Conservation (phyloP, 2,113 vertebrate genomes). For the Eurypyga helias region DNA sequence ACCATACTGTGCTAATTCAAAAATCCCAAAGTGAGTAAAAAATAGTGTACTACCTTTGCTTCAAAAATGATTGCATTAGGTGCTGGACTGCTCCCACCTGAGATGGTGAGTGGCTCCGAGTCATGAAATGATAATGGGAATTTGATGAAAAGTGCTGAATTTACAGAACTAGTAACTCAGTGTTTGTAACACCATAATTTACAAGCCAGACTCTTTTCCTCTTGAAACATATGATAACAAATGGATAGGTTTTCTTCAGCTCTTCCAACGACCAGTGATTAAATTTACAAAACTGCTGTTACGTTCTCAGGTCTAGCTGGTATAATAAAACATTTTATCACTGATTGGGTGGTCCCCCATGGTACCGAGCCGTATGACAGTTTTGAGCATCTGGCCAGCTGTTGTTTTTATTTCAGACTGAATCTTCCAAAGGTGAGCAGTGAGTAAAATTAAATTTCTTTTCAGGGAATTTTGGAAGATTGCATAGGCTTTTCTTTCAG, state of each 20-base stretch:
- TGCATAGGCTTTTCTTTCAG: background rate
- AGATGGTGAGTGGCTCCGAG: background rate
- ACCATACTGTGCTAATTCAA: background rate
- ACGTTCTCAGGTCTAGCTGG: background rate
- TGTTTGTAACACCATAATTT: background rate
- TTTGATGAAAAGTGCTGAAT: background rate
- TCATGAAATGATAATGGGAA: background rate
- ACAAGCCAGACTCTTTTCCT: background rate
- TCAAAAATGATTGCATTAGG: background rate
- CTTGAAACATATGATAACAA: background rate
- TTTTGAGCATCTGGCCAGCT: background rate
- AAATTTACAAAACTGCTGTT: constrained; percentile 13
- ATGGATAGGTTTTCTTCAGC: background rate
- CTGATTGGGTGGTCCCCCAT: background rate
- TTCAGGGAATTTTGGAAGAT: background rate
- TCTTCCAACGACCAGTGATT: background rate
- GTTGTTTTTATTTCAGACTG: background rate
- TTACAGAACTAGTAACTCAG: background rate
- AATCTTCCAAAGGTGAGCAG: background rate
- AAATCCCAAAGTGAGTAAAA: background rate
- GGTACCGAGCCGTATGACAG: background rate
- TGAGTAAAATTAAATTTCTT: background rate
- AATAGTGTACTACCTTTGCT: background rate
- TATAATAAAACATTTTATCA: background rate
- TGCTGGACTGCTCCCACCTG: background rate